Conservation (phyloP, 2,888 invertebrate species). For the Caenorhabditis imperialis region DNA sequence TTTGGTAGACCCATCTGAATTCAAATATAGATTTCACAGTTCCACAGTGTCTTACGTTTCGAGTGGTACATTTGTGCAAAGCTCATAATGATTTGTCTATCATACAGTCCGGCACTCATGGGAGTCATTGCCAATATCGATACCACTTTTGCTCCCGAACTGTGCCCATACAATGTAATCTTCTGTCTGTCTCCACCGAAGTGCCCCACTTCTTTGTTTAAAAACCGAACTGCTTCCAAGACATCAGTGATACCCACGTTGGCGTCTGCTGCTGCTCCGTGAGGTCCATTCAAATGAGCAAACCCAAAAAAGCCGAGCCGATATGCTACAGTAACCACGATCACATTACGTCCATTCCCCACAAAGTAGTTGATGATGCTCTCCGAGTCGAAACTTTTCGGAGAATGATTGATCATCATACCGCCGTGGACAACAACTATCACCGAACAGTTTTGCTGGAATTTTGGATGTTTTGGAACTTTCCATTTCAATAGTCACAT, state of each 20-base stretch:
- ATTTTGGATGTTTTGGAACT: too few species aligned
- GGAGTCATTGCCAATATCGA: neutral
- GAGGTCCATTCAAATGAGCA: slow-evolving; percentile 4
- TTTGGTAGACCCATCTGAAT: neutral
- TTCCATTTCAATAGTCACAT: too few species aligned
- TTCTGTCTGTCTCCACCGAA: neutral
- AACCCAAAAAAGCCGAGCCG: slow-evolving; percentile 2
- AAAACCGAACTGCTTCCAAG: neutral
- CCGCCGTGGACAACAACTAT: neutral
- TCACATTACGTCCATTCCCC: neutral
- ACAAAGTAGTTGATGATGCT: neutral
- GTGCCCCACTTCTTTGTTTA: neutral
- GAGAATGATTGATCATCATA: neutral
- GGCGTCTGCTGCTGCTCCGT: neutral
- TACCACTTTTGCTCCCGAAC: neutral
- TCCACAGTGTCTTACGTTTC: too few species aligned
- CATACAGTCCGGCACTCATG: neutral
- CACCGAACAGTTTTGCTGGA: slow-evolving; percentile 6
- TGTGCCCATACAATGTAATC: neutral
- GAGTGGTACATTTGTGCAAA: neutral
- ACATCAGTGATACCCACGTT: slow-evolving; percentile 2
- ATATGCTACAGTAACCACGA: neutral
- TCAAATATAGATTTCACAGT: too few species aligned
- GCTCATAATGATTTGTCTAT: slow-evolving; percentile 6
- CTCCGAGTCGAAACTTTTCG: neutral